Evolutionary conservation across 2,888 invertebrate species (phyloP).

Genomic region (Eucriotettix oculatus): DNA sequence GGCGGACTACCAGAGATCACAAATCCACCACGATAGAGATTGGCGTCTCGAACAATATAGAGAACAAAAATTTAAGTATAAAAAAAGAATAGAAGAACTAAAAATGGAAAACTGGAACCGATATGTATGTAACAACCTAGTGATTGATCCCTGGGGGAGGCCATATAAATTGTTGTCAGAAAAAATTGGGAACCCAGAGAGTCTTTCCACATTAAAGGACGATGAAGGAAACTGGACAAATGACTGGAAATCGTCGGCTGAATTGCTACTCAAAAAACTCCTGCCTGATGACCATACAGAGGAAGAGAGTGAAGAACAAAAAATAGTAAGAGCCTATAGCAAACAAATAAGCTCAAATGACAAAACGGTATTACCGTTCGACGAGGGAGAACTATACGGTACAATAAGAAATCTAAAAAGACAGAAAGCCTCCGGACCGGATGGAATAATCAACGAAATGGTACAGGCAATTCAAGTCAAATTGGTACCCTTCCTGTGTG

Average conservation of each 20-base stretch:
- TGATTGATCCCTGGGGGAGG: neutral
- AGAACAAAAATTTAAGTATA: neutral
- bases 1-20: neutral
- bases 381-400: neutral
- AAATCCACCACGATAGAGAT: neutral
- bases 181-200: neutral
- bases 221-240: neutral
- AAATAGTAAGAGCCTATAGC: neutral
- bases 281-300: neutral
- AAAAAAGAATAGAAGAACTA: neutral
- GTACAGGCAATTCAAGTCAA: too few relatives aligned
- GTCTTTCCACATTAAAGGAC: neutral
- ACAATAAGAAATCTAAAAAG: neutral
- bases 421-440: neutral
- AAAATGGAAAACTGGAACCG: neutral
- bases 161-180: neutral
- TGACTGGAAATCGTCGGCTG: neutral
- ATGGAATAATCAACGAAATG: too few relatives aligned
- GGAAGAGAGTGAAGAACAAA: neutral
- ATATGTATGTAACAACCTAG: neutral
- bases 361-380: neutral
- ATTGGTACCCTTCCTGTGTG: too few relatives aligned
- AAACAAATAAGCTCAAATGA: too few relatives aligned
- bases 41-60: neutral
- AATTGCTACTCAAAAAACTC: neutral